Conservation (phyloP, 2,888 invertebrate species). For the Marronus borbonicus region DNA sequence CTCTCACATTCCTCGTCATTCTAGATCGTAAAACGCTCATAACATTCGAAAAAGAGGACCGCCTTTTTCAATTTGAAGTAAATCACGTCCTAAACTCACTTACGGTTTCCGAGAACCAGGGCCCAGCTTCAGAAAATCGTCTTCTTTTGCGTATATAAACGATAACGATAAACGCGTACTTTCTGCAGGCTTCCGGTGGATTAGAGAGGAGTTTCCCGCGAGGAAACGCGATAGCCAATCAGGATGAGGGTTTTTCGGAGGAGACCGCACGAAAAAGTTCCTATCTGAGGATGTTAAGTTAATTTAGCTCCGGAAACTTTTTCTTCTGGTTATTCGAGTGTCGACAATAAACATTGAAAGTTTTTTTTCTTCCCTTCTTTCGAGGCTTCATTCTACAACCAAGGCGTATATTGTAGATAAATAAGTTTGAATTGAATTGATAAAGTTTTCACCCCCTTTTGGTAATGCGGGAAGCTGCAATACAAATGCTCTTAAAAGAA, state of each 20-base stretch:
- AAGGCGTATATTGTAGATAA: slow-evolving; percentile 2
- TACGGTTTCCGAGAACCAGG: background rate
- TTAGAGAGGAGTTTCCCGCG: slow-evolving; percentile 7
- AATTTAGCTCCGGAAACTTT: slow-evolving; percentile 30
- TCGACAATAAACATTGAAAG: slow-evolving; percentile 40
- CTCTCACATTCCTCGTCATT: background rate
- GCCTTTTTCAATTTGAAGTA: slow-evolving; percentile 35
- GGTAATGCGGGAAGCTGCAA: slow-evolving; percentile 9
- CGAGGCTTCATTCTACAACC: background rate
- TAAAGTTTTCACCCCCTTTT: slow-evolving; percentile 16
- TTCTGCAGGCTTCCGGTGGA: slow-evolving; percentile 20
- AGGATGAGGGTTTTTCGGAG: background rate
- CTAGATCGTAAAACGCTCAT: slow-evolving; percentile 25
- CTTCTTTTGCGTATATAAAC: slow-evolving; percentile 28
- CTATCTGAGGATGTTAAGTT: slow-evolving; percentile 35
- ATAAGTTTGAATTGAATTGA: slow-evolving; percentile 36
- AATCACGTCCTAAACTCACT: slow-evolving; percentile 7
- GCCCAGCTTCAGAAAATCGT: too few species aligned
- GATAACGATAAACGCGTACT: slow-evolving; percentile 38
- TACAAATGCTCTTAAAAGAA: background rate
- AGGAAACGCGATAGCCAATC: slow-evolving; percentile 1
- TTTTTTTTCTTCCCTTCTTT: background rate
- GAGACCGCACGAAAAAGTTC: background rate
- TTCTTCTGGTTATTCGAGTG: background rate
- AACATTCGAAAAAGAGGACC: background rate